These are phyloP conservation scores for Petrolisthes manimaculis DNA, from an alignment of 2,888 invertebrate species.

Conservation along the genomic window DNA sequence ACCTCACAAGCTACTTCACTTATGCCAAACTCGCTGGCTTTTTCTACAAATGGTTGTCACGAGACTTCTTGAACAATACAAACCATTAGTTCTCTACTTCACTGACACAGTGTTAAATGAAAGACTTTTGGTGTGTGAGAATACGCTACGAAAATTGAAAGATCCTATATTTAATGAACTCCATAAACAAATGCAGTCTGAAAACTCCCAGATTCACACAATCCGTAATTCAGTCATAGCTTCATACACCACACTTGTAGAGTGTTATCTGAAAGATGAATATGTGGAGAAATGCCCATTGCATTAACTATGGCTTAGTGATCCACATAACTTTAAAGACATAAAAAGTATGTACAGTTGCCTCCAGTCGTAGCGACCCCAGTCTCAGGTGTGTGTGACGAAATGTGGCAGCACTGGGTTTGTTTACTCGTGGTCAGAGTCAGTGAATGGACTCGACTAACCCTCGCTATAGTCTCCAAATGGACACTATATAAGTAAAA, in stretches of 20 bases:
- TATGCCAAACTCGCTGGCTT: neutral
- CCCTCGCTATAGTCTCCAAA: too few species aligned
- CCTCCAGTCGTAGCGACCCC: too few species aligned
- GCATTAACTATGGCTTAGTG: neutral
- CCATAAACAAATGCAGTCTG: slow-evolving; percentile 10
- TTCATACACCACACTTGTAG: slow-evolving; percentile 19
- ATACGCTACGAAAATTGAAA: slow-evolving; percentile 15
- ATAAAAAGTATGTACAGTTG: neutral
- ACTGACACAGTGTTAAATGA: neutral
- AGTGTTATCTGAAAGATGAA: slow-evolving; percentile 16
- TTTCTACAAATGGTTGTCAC: neutral
- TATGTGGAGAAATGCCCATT: slow-evolving; percentile 8
- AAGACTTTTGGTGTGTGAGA: slow-evolving; percentile 12
- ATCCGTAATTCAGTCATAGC: slow-evolving; percentile 11
- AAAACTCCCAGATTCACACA: slow-evolving; percentile 11
- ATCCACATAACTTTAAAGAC: slow-evolving; percentile 23
- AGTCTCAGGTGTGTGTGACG: too few species aligned
- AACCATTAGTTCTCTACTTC: neutral
- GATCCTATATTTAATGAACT: slow-evolving; percentile 19
- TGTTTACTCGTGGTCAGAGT: too few species aligned
- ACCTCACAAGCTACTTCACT: neutral
- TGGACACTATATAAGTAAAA: too few species aligned
- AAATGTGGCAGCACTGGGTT: too few species aligned
- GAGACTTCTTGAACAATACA: neutral
- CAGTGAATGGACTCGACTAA: too few species aligned